phyloP scores from a whole-genome alignment of 2,888 invertebrate species.

The Sipha maydis region DNA sequence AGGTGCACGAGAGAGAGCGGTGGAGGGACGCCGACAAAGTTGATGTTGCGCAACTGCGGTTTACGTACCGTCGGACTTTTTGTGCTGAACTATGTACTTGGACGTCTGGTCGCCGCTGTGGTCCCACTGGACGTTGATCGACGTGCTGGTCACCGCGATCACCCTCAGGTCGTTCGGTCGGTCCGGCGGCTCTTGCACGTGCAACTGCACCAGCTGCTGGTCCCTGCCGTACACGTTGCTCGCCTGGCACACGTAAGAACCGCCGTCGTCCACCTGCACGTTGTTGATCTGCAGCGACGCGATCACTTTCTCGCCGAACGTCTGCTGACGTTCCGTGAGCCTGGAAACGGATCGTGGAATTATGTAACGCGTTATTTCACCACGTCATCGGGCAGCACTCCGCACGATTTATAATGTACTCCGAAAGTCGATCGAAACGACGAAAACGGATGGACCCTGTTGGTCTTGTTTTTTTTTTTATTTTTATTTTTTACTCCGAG shows the following conservation, averaged over 20 bases:
- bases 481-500: no score
- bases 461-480: no score
- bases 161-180: conserved; percentile 77
- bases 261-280: conserved; percentile 78
- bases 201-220: conserved; percentile 78
- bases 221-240: conserved; percentile 79
- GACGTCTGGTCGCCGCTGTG: conserved; percentile 75
- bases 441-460: no score
- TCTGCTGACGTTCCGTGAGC: conserved; percentile 64
- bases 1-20: no score
- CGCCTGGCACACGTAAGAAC: conserved; percentile 82
- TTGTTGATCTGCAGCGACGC: conserved; percentile 78
- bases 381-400: no score
- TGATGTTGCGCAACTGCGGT: no score
- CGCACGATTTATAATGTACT: no score
- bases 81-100: conserved; percentile 77
- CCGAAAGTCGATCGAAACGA: no score
- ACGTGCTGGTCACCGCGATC: conserved; percentile 77
- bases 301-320: conserved; percentile 72
- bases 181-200: conserved; percentile 81
- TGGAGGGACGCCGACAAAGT: no score
- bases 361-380: no score
- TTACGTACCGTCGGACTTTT: conserved; percentile 66
- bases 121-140: conserved; percentile 81
- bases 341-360: not conserved